A percentile compares a stretch with the other conserved stretches of the same genome.
Evolutionary conservation across 2,888 invertebrate genomes (phyloP).

Genomic region (Malthinus flaveolus): DNA sequence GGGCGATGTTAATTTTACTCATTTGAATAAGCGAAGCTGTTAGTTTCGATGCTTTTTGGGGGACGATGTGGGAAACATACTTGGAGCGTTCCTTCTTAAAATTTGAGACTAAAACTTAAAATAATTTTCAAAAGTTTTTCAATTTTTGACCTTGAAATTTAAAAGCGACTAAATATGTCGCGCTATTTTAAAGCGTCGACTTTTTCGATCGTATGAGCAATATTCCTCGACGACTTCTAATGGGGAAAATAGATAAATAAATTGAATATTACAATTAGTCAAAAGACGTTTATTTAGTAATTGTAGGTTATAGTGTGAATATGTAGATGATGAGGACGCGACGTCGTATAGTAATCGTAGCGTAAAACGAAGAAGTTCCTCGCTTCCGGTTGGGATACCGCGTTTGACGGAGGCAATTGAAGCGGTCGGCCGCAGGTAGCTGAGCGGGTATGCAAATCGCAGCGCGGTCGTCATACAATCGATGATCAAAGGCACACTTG

Average conservation of each 20-base stretch:
- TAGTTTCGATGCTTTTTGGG: too few relatives aligned
- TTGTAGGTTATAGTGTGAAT: slow-evolving; percentile 23
- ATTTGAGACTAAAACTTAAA: too few relatives aligned
- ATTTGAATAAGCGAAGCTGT: too few relatives aligned
- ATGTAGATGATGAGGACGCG: slow-evolving; percentile 44
- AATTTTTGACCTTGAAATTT: background rate
- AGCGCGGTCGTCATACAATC: slow-evolving; percentile 33
- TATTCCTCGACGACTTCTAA: too few relatives aligned
- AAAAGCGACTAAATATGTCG: background rate
- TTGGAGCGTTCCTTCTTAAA: too few relatives aligned
- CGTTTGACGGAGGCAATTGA: slow-evolving; percentile 41
- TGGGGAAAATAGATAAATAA: background rate
- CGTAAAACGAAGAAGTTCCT: slow-evolving; percentile 43
- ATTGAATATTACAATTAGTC: background rate
- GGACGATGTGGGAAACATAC: too few relatives aligned
- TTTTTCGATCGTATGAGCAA: too few relatives aligned
- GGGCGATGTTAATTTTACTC: too few relatives aligned
- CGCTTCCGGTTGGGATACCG: slow-evolving; percentile 41
- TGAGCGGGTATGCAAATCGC: slow-evolving; percentile 38
- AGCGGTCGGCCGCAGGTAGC: slow-evolving; percentile 41
- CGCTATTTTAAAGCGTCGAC: too few relatives aligned
- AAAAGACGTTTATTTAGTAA: background rate
- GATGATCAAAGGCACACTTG: slow-evolving; percentile 35
- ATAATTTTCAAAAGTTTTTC: too few relatives aligned
- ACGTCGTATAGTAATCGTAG: slow-evolving; percentile 37